phyloP scores from a whole-genome alignment of 2,113 vertebrate genomes.

The Pseudolaguvia tuberculata region DNA sequence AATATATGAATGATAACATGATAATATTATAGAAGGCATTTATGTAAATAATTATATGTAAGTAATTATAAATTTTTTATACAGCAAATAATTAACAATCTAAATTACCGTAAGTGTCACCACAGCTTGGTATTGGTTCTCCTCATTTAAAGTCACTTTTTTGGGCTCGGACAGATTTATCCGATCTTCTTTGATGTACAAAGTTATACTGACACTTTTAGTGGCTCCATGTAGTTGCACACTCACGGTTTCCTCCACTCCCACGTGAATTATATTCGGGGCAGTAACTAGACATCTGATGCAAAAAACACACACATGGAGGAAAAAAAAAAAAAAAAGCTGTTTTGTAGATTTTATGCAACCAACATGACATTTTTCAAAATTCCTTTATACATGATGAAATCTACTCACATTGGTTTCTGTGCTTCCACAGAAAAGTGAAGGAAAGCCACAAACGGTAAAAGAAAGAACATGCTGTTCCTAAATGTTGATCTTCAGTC shows the following conservation, averaged over 20 bases:
- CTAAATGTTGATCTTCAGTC: background rate
- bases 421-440: constrained; percentile 45
- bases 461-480: constrained; percentile 20
- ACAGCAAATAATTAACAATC: background rate
- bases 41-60: no score
- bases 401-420: constrained; percentile 60
- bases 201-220: constrained; percentile 35
- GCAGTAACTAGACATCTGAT: constrained; percentile 64
- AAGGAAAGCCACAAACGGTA: constrained; percentile 40
- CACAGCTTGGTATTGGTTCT: constrained; percentile 60
- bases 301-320: constrained; percentile 1
- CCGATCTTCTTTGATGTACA: constrained; percentile 44
- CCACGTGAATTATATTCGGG: constrained; percentile 64
- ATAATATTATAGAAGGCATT: no score
- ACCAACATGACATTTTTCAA: background rate
- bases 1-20: no score
- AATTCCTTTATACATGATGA: background rate
- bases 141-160: constrained; percentile 49
- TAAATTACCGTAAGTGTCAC: constrained; percentile 59
- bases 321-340: background rate
- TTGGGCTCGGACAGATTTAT: constrained; percentile 42
- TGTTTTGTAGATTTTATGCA: background rate
- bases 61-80: background rate
- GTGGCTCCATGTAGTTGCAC: constrained; percentile 60
- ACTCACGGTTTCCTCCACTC: constrained; percentile 57